phyloP scores from a whole-genome alignment of 2,888 invertebrate species.

The Eurois occulta region DNA sequence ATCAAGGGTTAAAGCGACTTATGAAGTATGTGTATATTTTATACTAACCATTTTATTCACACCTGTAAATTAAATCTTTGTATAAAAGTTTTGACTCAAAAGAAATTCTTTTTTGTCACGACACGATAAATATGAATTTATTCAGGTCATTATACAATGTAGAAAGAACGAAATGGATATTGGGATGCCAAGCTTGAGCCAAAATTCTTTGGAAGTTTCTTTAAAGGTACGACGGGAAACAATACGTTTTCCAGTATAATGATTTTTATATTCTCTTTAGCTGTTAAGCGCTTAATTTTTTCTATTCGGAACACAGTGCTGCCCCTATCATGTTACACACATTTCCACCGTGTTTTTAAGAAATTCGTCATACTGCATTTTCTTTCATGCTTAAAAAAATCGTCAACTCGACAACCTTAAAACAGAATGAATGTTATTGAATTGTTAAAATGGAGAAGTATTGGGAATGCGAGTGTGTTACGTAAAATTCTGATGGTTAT shows the following conservation, averaged over 20 bases:
- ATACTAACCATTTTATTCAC: background rate
- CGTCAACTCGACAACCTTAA: background rate
- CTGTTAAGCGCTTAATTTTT: background rate
- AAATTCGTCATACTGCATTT: background rate
- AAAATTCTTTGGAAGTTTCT: constrained; percentile 38
- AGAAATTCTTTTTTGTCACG: constrained; percentile 9
- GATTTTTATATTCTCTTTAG: background rate
- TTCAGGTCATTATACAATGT: constrained; percentile 37
- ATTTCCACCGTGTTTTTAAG: background rate
- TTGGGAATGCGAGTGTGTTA: background rate
- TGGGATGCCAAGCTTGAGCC: constrained; percentile 15
- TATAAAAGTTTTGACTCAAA: background rate
- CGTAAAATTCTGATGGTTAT: background rate
- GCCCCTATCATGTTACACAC: background rate
- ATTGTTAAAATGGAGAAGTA: background rate
- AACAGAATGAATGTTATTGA: background rate
- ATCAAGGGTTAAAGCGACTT: background rate
- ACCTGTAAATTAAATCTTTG: background rate
- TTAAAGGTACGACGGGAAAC: background rate
- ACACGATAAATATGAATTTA: constrained; percentile 27
- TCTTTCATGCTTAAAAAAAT: background rate
- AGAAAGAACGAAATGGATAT: constrained; percentile 1
- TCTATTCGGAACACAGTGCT: background rate
- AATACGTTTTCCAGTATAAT: background rate
- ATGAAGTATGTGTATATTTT: background rate